Conservation (phyloP, 2,888 invertebrate genomes). For the Drosophila kambysellisi region DNA sequence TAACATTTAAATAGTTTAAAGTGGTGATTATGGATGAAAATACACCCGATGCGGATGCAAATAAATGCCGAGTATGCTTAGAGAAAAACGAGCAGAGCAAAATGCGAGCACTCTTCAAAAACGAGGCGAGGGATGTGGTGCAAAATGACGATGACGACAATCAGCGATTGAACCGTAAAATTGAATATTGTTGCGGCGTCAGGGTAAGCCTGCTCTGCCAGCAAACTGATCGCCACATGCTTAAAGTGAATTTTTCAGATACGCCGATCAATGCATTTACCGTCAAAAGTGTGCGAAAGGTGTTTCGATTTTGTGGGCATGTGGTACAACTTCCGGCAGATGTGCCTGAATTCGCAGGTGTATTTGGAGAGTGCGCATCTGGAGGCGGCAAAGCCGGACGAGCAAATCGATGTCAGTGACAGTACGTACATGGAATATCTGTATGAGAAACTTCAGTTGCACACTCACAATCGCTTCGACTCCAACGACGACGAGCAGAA, state of each 20-base stretch:
- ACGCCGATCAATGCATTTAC: slow-evolving; percentile 53
- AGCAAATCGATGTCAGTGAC: slow-evolving; percentile 44
- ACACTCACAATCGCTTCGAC: background rate
- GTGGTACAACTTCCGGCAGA: slow-evolving; percentile 81
- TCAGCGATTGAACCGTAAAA: slow-evolving; percentile 37
- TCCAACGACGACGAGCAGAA: slow-evolving; percentile 8
- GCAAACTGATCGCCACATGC: too few species aligned
- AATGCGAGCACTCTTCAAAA: slow-evolving; percentile 36
- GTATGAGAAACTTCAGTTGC: slow-evolving; percentile 51
- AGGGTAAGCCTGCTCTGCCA: slow-evolving; percentile 44
- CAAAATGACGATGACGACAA: slow-evolving; percentile 17
- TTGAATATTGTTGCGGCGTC: slow-evolving; percentile 79
- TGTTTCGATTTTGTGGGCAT: slow-evolving; percentile 79
- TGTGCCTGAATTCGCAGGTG: slow-evolving; percentile 82
- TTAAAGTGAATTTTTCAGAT: slow-evolving; percentile 25
- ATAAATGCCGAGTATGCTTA: slow-evolving; percentile 43
- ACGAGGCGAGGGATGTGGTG: background rate
- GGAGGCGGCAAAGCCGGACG: slow-evolving; percentile 29
- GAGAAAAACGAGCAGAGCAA: slow-evolving; percentile 17
- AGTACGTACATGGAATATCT: slow-evolving; percentile 59
- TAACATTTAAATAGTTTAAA: background rate
- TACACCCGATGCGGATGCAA: background rate
- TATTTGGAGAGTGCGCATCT: slow-evolving; percentile 66
- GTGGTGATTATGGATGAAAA: slow-evolving; percentile 34
- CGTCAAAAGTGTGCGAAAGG: slow-evolving; percentile 73